A percentile compares a stretch with the other conserved stretches of the same genome.
Conservation (phyloP, 2,888 invertebrate species). For the Agrotis exclamationis region DNA sequence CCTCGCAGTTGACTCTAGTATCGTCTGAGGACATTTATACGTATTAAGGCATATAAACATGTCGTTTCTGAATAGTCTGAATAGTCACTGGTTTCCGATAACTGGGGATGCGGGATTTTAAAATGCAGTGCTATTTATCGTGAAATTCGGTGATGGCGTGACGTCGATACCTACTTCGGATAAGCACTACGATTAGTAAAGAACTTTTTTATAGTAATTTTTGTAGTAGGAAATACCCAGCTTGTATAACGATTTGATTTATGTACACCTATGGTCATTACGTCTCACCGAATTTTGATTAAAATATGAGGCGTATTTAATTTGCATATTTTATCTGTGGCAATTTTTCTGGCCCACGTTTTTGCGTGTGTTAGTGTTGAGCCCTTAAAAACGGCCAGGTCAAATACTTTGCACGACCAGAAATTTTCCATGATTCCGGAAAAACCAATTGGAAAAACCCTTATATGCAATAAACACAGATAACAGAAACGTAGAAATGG, state of each 20-base stretch:
- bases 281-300: conserved; percentile 8
- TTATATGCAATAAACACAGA: no score
- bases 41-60: conserved; percentile 65
- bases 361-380: neutral
- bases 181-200: neutral
- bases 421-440: neutral
- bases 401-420: neutral
- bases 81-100: conserved; percentile 52
- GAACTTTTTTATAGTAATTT: conserved; percentile 13
- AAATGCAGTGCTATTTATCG: conserved; percentile 11
- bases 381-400: neutral
- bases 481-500: neutral
- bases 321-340: conserved; percentile 14
- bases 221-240: conserved; percentile 31
- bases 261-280: conserved; percentile 1
- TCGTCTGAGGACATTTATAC: conserved; percentile 64
- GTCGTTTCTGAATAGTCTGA: conserved; percentile 43
- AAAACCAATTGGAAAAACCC: neutral
- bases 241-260: conserved; percentile 11
- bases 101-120: conserved; percentile 59
- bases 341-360: neutral
- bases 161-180: conserved; percentile 42
- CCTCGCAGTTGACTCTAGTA: conserved; percentile 43
- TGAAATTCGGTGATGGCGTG: conserved; percentile 47
- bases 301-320: neutral